phyloP scores from a whole-genome alignment of 2,888 invertebrate species.

The Rambutsinella grinnellia region DNA sequence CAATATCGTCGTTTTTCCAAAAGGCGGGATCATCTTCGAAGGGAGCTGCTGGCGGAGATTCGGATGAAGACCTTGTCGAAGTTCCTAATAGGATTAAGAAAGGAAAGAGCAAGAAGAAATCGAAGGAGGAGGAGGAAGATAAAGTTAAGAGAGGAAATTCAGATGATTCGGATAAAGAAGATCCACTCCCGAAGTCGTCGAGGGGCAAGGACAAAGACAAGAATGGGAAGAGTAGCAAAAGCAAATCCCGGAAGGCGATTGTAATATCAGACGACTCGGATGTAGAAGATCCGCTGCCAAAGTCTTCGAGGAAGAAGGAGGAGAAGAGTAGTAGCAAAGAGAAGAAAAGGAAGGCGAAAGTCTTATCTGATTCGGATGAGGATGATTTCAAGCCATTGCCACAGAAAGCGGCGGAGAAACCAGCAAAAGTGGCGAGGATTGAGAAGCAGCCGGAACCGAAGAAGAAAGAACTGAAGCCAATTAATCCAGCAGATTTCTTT shows the following conservation, averaged over 20 bases:
- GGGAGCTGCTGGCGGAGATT: neutral
- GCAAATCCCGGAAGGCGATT: conserved; percentile 68
- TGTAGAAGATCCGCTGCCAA: conserved; percentile 69
- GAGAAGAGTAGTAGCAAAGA: conserved; percentile 20
- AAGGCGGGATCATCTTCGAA: neutral
- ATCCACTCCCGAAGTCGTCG: conserved; percentile 12
- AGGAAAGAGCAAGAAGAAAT: conserved; percentile 25
- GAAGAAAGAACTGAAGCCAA: conserved; percentile 68
- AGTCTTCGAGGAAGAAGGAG: conserved; percentile 21
- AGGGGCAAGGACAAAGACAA: neutral
- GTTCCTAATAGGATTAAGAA: conserved; percentile 36
- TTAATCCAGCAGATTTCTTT: conserved; percentile 74
- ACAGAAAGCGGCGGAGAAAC: conserved; percentile 7
- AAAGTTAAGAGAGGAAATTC: conserved; percentile 16
- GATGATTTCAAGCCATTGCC: conserved; percentile 22
- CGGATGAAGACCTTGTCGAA: conserved; percentile 24
- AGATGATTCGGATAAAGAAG: conserved; percentile 28
- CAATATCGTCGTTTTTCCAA: neutral
- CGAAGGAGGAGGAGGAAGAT: conserved; percentile 11
- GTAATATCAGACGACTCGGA: conserved; percentile 70
- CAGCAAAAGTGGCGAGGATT: conserved; percentile 22
- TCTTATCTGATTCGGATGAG: conserved; percentile 49
- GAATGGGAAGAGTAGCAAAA: conserved; percentile 51
- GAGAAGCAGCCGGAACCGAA: conserved; percentile 2
- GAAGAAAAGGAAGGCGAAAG: conserved; percentile 45